phyloP scores from a whole-genome alignment of 2,888 invertebrate species.

The Caenorhabditis virilis region DNA sequence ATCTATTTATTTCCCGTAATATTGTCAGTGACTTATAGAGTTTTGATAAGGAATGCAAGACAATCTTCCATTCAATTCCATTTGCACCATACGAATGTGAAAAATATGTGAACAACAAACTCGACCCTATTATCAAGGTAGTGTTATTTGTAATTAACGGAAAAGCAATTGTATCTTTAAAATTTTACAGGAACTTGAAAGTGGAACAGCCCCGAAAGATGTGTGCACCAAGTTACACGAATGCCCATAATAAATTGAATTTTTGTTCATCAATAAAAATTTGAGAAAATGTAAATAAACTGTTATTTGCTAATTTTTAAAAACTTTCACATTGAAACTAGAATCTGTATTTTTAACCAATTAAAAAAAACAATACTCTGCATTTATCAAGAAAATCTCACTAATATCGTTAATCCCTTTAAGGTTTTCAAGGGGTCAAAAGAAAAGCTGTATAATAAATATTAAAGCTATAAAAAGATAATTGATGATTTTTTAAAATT shows the following conservation, averaged over 20 bases:
- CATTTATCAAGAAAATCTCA: too few relatives aligned
- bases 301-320: not conserved
- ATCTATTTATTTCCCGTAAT: not conserved
- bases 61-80: conserved; percentile 40
- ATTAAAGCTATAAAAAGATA: too few relatives aligned
- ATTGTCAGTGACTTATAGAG: conserved; percentile 18
- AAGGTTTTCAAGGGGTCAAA: too few relatives aligned
- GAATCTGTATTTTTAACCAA: too few relatives aligned
- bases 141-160: not conserved
- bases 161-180: not conserved
- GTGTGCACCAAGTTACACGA: conserved; percentile 44
- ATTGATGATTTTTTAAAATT: too few relatives aligned
- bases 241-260: not conserved
- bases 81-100: conserved; percentile 39
- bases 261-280: not conserved
- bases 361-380: too few relatives aligned
- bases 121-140: conserved; percentile 44
- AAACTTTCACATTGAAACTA: too few relatives aligned
- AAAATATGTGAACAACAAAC: conserved; percentile 36
- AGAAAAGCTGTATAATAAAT: too few relatives aligned
- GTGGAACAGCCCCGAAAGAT: conserved; percentile 49
- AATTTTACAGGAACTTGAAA: conserved; percentile 37
- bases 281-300: not conserved
- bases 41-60: conserved; percentile 45
- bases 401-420: too few relatives aligned